A percentile compares a stretch with the other conserved stretches of the same genome.
Conservation (phyloP, 1,140 invertebrate genomes). For the Brachystomella parvula region DNA sequence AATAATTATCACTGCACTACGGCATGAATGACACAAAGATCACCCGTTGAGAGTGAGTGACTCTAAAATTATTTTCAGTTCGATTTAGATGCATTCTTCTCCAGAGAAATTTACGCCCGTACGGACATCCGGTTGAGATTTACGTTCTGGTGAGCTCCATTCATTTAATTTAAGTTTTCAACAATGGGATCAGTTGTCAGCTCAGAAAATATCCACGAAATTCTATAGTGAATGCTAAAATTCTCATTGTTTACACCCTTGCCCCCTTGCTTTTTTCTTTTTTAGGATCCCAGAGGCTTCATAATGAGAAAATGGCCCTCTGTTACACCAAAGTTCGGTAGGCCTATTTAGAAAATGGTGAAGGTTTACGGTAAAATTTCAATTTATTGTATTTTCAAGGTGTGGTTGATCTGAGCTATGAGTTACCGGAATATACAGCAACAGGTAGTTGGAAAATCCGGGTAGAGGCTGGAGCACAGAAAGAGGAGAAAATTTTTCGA, state of each 20-base stretch:
- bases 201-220: background rate
- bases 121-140: constrained; percentile 47
- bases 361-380: constrained; percentile 7
- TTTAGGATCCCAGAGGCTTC: constrained; percentile 47
- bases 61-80: constrained; percentile 42
- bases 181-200: too few species aligned
- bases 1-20: background rate
- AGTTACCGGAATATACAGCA: constrained; percentile 43
- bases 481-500: constrained; percentile 45
- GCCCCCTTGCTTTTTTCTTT: constrained; percentile 5
- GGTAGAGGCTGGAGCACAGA: constrained; percentile 45
- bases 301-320: constrained; percentile 50
- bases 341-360: constrained; percentile 14
- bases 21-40: background rate
- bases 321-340: constrained; percentile 46
- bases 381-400: constrained; percentile 38
- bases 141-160: constrained; percentile 48
- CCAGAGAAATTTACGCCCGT: constrained; percentile 47
- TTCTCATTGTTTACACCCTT: background rate
- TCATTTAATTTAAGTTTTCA: constrained; percentile 6
- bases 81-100: constrained; percentile 46
- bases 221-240: background rate
- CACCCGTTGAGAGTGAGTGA: background rate
- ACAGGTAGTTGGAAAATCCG: constrained; percentile 48
- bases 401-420: constrained; percentile 43